These are phyloP conservation scores for Micrasema longulum DNA, from an alignment of 1,140 invertebrate genomes.

Conservation along the genomic window DNA sequence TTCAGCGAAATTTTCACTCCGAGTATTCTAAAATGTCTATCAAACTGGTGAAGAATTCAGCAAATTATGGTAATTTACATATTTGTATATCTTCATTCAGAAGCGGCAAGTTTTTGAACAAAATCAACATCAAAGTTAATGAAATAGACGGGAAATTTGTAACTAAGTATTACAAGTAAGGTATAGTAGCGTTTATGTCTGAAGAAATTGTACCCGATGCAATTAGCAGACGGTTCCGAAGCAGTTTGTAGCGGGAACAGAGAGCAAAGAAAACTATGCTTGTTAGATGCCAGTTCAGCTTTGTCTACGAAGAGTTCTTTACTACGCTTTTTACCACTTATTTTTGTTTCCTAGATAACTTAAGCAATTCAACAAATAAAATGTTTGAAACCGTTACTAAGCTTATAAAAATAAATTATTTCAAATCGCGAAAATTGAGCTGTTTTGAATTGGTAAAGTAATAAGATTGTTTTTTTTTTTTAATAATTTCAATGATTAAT, in stretches of 20 bases:
- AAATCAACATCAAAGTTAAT: conserved; percentile 38
- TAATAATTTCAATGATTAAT: no score
- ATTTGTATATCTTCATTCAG: conserved; percentile 25
- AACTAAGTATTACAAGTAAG: conserved; percentile 35
- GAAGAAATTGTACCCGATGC: conserved; percentile 36
- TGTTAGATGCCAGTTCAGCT: conserved; percentile 38
- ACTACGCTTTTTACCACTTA: conserved; percentile 28
- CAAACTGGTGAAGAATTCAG: not conserved
- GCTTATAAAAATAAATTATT: no score
- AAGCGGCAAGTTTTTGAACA: conserved; percentile 28
- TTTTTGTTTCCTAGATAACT: not conserved
- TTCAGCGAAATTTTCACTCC: no score
- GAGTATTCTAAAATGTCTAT: no score
- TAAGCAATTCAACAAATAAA: conserved; percentile 27
- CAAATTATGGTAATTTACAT: conserved; percentile 15
- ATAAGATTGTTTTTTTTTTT: no score
- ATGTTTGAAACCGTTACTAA: no score
- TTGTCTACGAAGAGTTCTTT: conserved; percentile 41
- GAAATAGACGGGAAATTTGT: conserved; percentile 34
- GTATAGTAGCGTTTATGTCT: conserved; percentile 33
- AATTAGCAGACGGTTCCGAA: conserved; percentile 47
- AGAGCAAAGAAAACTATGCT: conserved; percentile 46
- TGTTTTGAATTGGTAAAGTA: no score
- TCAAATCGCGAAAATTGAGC: no score
- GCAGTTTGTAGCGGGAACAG: conserved; percentile 43